Conservation (phyloP, 2,113 vertebrate species). For the Lanius collurio region DNA sequence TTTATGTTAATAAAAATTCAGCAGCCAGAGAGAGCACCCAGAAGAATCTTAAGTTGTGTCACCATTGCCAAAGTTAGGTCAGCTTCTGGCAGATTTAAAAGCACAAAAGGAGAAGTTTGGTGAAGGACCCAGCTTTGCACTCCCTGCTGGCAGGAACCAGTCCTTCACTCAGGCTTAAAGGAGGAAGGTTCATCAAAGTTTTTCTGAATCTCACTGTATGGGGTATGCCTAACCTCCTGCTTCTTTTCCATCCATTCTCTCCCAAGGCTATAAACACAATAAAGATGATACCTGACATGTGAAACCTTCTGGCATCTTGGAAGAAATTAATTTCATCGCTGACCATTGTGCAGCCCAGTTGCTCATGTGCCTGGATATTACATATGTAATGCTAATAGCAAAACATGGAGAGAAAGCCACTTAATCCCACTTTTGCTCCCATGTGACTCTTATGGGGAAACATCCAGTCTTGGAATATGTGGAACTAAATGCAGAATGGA, state of each 20-base stretch:
- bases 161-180: neutral
- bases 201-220: neutral
- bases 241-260: neutral
- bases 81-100: neutral
- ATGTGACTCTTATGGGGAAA: neutral
- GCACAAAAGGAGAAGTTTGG: neutral
- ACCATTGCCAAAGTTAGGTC: neutral
- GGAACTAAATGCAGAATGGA: conserved; percentile 38
- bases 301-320: neutral
- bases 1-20: neutral
- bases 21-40: neutral
- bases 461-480: neutral
- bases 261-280: neutral
- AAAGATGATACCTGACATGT: neutral
- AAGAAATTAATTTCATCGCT: neutral
- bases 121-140: neutral
- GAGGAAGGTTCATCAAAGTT: neutral
- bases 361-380: conserved; percentile 1
- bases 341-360: neutral
- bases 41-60: neutral
- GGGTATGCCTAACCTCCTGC: neutral
- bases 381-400: conserved; percentile 14
- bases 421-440: conserved; percentile 38
- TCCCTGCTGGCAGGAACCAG: neutral
- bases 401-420: conserved; percentile 31